Base-by-base conservation (phyloP, 2,888 invertebrate genomes). In the Drosophila neonasuta region DNA sequence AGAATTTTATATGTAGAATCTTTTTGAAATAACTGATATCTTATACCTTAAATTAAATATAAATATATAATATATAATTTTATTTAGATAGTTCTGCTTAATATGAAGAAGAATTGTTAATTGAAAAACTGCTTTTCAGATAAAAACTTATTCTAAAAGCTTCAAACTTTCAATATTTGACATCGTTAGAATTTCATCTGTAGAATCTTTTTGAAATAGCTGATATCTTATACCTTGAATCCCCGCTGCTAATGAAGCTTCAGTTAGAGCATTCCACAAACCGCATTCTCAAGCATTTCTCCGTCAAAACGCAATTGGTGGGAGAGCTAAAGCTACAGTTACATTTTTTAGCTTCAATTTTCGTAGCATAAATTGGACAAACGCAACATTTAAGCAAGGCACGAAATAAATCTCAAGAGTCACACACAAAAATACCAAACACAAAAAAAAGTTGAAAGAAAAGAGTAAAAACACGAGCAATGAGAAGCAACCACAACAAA, bases 321-420 rank as follows among this genome's bases (percentile, higher is more conserved):
- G 39, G 42, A 51, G 51, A 58, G 17, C 20, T 11, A 34, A n/a
- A 51, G 46, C 36, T 58, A 51, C 48, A 58, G 17, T 20, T 11
- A 34, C 24, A 51, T 44, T 41, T 61, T 61, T n/a, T 13, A 44
- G 44, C 34, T 71, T 54, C 20, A 60, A 52, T 52, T 52, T 69
- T 39, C 24, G 50, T 57, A 15, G 66, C 74, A 64, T 62, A 66
- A 76, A 70, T 70, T 71, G 74, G 54, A 50, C 70, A 73, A 60
- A 66, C 51, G 64, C 62, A 80, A 84, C 65, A 67, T 70, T 76
- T 70, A 73, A 67, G 57, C 71, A 15, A 50, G 55, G 54, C 74
- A 73, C 77, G 71, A 80, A 76, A 55, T 65, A 68, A 76, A 79
- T 79, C 79, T 74, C 64, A 67, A 85, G 77, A 76, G 77, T 67